phyloP scores from a whole-genome alignment of 2,888 invertebrate species.

The Deilephila porcellus region DNA sequence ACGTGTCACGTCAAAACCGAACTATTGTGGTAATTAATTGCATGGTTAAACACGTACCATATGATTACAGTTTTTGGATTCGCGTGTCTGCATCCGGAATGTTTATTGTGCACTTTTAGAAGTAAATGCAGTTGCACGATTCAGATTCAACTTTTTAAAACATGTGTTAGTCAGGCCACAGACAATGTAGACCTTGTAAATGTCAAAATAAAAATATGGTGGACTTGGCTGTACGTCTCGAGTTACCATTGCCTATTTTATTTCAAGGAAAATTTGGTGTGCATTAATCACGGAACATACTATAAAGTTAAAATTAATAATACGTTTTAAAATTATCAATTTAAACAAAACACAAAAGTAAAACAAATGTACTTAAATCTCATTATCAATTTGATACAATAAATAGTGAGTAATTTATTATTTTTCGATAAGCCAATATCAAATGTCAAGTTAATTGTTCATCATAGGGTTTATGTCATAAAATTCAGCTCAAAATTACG shows the following conservation, averaged over 20 bases:
- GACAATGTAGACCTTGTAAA: conserved; percentile 15
- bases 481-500: no score
- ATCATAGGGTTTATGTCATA: no score
- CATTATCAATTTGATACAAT: no score
- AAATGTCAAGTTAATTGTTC: no score
- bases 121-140: conserved; percentile 17
- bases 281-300: background rate
- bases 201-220: conserved; percentile 20
- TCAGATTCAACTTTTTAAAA: conserved; percentile 10
- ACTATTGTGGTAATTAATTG: conserved; percentile 25
- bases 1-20: conserved; percentile 17
- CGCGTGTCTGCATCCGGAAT: conserved; percentile 23
- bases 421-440: no score
- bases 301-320: background rate
- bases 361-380: no score
- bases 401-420: no score
- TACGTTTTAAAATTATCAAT: background rate
- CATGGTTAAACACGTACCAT: conserved; percentile 32
- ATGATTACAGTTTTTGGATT: background rate
- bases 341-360: no score
- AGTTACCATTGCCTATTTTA: conserved; percentile 17
- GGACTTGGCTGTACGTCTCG: background rate
- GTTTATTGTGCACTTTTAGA: conserved; percentile 11
- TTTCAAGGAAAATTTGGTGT: background rate
- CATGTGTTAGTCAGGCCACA: background rate